phyloP scores from a whole-genome alignment of 2,797 vertebrate species.

The Gadopsis marmoratus region DNA sequence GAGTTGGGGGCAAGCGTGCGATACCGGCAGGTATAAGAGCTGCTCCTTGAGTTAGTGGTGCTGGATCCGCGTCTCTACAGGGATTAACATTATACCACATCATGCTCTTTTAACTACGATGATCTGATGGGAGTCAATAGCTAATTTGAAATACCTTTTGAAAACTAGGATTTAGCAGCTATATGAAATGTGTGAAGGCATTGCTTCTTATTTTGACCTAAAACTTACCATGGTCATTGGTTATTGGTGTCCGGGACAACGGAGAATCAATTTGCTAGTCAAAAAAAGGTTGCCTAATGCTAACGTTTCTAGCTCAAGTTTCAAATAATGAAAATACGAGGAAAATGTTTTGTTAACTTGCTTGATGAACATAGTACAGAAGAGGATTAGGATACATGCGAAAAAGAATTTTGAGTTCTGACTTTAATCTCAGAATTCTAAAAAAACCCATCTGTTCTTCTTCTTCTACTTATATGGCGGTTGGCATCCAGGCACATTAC shows the following conservation, averaged over 20 bases:
- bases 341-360: no score
- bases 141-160: background rate
- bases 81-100: background rate
- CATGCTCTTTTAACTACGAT: background rate
- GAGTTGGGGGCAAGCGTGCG: conserved; percentile 83
- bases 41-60: conserved; percentile 56
- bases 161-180: background rate
- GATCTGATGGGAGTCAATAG: background rate
- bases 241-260: background rate
- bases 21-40: conserved; percentile 77
- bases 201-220: background rate
- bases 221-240: conserved; percentile 55
- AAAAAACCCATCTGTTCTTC: no score
- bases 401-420: no score
- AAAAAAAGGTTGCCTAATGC: background rate
- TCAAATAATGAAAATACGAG: background rate
- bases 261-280: background rate
- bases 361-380: background rate
- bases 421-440: no score
- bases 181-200: no score
- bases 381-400: no score
- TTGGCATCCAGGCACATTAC: no score
- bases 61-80: conserved; percentile 73
- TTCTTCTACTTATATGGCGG: no score
- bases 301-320: background rate